A percentile compares a stretch with the other conserved stretches of the same genome.
Evolutionary conservation across 1,140 invertebrate genomes (phyloP).

Genomic region (Trichonephila inaurata): DNA sequence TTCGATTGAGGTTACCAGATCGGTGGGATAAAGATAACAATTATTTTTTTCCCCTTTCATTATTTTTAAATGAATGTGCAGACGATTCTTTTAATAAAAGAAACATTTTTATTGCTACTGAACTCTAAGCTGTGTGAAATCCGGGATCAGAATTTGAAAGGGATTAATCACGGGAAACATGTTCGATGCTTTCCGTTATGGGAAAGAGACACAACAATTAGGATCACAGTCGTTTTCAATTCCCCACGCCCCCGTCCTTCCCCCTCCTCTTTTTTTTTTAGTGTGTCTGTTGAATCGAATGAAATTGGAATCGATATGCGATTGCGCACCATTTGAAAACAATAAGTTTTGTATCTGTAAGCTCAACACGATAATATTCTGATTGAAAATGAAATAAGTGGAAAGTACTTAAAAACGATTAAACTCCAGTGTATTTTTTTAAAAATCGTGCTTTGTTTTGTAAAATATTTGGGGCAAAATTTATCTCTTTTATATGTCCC

Average conservation of each 20-base stretch:
- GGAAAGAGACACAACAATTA: background rate
- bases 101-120: background rate
- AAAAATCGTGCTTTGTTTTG: too few relatives aligned
- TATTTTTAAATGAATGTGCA: background rate
- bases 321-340: background rate
- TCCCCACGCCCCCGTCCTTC: background rate
- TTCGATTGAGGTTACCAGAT: constrained; percentile 1
- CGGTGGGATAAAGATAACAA: background rate
- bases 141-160: background rate
- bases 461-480: too few relatives aligned
- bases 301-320: background rate
- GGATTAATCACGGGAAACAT: constrained; percentile 17
- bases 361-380: too few relatives aligned
- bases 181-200: constrained; percentile 1
- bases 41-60: background rate
- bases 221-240: background rate
- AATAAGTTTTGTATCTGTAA: background rate
- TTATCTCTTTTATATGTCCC: too few relatives aligned
- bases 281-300: background rate
- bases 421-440: too few relatives aligned
- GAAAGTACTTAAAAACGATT: background rate
- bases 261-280: background rate
- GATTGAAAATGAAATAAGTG: background rate
- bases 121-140: background rate
- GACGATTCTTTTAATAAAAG: constrained; percentile 9